These are phyloP conservation scores for Squalus acanthias DNA, from an alignment of 2,797 vertebrate species.

Conservation along the genomic window DNA sequence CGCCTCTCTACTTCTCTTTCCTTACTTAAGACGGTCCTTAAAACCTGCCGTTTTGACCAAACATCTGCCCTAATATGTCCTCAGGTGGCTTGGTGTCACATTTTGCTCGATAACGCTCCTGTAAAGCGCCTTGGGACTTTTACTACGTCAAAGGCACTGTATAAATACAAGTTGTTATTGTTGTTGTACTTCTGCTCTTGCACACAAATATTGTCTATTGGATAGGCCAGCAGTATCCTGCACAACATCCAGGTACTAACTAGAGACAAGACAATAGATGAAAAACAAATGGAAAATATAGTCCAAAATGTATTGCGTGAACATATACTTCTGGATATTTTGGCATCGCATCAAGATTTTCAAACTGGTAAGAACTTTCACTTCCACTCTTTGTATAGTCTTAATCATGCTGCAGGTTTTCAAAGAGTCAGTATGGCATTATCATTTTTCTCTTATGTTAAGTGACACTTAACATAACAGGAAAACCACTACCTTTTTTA, in stretches of 20 bases:
- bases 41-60: no score
- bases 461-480: neutral
- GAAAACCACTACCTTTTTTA: neutral
- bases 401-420: neutral
- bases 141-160: no score
- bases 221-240: conserved; percentile 55
- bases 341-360: conserved; percentile 57
- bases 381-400: conserved; percentile 36
- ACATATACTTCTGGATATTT: conserved; percentile 60
- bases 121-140: no score
- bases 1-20: no score
- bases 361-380: conserved; percentile 55
- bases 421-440: neutral
- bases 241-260: conserved; percentile 54
- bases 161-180: no score
- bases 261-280: conserved; percentile 51
- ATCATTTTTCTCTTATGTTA: neutral
- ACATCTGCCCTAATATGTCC: no score
- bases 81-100: no score
- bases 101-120: no score
- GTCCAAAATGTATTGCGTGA: conserved; percentile 51
- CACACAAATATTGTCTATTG: conserved; percentile 43
- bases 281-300: conserved; percentile 42
- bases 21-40: no score
- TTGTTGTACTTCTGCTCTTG: neutral